A percentile compares a stretch with the other conserved stretches of the same genome.
These are phyloP conservation scores for Catharus fuscescens DNA, from an alignment of 2,113 vertebrate genomes.

Conservation along the genomic window DNA sequence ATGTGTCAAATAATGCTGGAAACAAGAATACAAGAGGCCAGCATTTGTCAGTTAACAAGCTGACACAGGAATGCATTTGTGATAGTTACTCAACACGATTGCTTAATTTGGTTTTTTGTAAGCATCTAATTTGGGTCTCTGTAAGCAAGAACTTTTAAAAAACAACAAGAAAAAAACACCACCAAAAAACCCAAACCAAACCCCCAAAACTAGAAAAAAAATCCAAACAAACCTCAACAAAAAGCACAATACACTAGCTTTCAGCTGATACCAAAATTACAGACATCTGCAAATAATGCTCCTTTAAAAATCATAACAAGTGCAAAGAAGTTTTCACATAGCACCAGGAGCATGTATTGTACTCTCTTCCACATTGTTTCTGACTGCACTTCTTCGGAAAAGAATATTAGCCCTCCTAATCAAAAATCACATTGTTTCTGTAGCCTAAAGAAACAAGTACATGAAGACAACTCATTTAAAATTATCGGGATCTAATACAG, in stretches of 20 bases:
- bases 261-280: not conserved
- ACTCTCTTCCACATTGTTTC: not conserved
- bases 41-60: not conserved
- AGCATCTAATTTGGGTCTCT: not conserved
- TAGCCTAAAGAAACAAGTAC: not conserved
- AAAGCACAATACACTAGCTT: not conserved
- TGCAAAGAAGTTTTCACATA: not conserved
- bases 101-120: not conserved
- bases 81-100: not conserved
- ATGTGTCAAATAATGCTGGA: not conserved
- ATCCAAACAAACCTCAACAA: not conserved
- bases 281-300: not conserved
- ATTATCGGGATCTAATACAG: not conserved
- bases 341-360: not conserved
- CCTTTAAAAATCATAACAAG: not conserved
- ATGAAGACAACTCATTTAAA: not conserved
- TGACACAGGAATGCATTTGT: not conserved
- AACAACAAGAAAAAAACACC: not conserved
- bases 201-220: not conserved
- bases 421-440: not conserved
- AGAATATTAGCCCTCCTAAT: not conserved
- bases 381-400: not conserved
- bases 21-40: not conserved
- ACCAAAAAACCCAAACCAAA: not conserved
- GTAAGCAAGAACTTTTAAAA: not conserved